Evolutionary conservation across 1,140 invertebrate species (phyloP), one percentile per base, ranked within the genome.

Genomic region (Drosophila arizonae): DNA sequence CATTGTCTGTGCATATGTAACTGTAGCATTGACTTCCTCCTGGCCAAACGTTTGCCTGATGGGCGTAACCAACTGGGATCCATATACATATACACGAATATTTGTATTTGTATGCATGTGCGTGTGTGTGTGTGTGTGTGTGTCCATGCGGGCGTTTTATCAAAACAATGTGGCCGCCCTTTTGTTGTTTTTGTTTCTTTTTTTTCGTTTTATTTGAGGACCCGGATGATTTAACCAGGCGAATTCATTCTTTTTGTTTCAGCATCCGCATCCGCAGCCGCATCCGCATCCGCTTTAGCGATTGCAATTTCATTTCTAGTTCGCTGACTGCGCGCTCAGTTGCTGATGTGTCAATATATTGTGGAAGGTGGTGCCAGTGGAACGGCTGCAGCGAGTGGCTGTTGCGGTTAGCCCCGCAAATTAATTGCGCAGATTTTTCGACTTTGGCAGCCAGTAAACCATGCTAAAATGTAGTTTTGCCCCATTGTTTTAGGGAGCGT

Each of bases 91-190:
- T 39, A 11, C 9, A 36, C 8, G 9, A 30, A 30, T 30, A 30
- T 30, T 52, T 69, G 28, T 61, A 30, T 30, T 30, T 4, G 70
- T 41, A 55, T 52, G 63, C 30, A 46, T 36, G 60, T 64, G 43
- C 69, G 33, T 58, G 43, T 48, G 62, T 52, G 51, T 36, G 60
- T 64, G 43, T 72, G 33, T 54, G 43, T 54, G 62, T 52, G 51
- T 52, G 70, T 8, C 72, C 79, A 86, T 86, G 84, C 82, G 82
- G 82, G 82, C 82, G 72, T 86, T 86, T 86, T 86, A 86, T 86
- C 82, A 86, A 86, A 88, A 87, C 82, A 87, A 86, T 86, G 84
- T 87, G 82, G 56, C 84, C 82, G 82, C 82, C 82, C 82, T 86
- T 86, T 82, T 88, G 82, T 86, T 86, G 82, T 86, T 87, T 36